A percentile compares a stretch with the other conserved stretches of the same genome.
Evolutionary conservation across 2,888 invertebrate genomes (phyloP).

Genomic region (Corbicula japonica): DNA sequence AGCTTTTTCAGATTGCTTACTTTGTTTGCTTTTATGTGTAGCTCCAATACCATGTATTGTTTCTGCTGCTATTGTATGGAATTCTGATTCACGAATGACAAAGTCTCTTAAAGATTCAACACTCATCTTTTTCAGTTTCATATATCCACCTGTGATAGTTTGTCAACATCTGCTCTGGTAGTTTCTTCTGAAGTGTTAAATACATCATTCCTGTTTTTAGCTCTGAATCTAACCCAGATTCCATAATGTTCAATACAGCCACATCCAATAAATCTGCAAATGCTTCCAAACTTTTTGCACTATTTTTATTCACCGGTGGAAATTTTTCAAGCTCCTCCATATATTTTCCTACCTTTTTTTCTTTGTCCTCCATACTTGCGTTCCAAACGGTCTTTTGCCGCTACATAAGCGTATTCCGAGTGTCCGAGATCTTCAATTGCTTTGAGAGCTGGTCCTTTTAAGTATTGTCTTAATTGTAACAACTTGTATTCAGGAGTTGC

Average conservation of each 20-base stretch:
- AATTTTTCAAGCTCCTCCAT: constrained; percentile 32
- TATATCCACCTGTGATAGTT: constrained; percentile 49
- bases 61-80: constrained; percentile 35
- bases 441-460: constrained; percentile 36
- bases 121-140: constrained; percentile 46
- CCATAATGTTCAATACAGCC: constrained; percentile 51
- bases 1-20: background rate
- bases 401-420: constrained; percentile 3
- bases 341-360: constrained; percentile 4
- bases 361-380: constrained; percentile 42
- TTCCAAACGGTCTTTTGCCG: constrained; percentile 35
- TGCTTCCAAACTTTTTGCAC: constrained; percentile 30
- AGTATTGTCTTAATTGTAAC: constrained; percentile 57
- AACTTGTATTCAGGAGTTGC: constrained; percentile 54
- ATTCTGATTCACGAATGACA: constrained; percentile 44
- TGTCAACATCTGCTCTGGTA: constrained; percentile 42
- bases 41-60: constrained; percentile 23
- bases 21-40: background rate
- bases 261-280: constrained; percentile 53
- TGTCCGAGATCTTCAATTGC: constrained; percentile 38
- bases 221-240: constrained; percentile 19
- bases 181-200: constrained; percentile 42
- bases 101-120: constrained; percentile 23
- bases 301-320: constrained; percentile 7
- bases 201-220: constrained; percentile 38